Evolutionary conservation across 1,140 invertebrate species (phyloP).

Genomic region (Drosophila yakuba): DNA sequence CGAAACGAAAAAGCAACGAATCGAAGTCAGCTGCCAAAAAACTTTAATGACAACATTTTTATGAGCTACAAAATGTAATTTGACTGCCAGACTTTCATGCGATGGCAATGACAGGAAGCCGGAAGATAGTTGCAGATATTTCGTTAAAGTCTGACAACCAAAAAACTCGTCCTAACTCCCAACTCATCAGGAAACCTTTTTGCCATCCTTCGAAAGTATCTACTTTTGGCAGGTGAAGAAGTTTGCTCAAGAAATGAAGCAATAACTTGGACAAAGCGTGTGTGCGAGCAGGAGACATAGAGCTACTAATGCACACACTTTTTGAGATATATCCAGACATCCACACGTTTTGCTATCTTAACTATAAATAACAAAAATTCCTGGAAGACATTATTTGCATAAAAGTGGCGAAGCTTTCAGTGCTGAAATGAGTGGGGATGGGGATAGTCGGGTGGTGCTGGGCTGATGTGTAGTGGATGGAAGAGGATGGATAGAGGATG

Average conservation of each 20-base stretch:
- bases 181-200: conserved; percentile 40
- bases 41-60: conserved; percentile 70
- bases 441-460: not conserved
- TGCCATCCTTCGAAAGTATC: conserved; percentile 39
- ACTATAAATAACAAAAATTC: conserved; percentile 84
- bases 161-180: conserved; percentile 8
- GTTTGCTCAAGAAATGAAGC: conserved; percentile 72
- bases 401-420: conserved; percentile 74
- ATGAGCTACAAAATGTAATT: conserved; percentile 71
- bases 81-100: conserved; percentile 37
- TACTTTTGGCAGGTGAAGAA: conserved; percentile 53
- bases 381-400: conserved; percentile 83
- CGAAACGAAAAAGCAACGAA: conserved; percentile 10
- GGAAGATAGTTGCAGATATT: conserved; percentile 12
- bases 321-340: conserved; percentile 70
- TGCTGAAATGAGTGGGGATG: conserved; percentile 14
- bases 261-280: conserved; percentile 63
- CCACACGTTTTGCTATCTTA: conserved; percentile 81
- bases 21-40: conserved; percentile 67
- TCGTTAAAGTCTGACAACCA: conserved; percentile 39
- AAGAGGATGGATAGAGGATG: too few species aligned
- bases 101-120: not conserved
- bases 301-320: conserved; percentile 66
- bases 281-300: conserved; percentile 16
- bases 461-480: not conserved